Base-by-base conservation (phyloP, 2,888 invertebrate species). In the Harmothoe impar region DNA sequence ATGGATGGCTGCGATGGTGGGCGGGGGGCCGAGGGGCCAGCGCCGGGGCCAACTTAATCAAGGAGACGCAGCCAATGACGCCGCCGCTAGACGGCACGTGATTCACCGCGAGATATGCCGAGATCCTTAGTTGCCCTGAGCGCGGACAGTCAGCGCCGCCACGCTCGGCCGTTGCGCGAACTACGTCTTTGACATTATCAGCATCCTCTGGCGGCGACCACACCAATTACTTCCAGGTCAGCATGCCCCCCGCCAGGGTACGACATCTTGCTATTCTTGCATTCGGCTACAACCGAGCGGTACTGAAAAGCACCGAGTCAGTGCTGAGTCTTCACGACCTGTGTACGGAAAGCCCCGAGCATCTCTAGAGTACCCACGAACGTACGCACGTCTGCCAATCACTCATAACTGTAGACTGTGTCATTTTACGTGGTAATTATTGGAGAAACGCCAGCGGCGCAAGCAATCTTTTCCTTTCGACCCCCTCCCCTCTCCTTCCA, bases 211-310 rank as follows among this genome's bases (percentile, higher is more conserved):
- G 23, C 62, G n/a, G 62, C 3, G 43, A 10, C 43, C 43, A 7
- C 43, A 43, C 72, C 72, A 72, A 72, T 72, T 72, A 72, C 72
- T 72, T 72, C 72, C 72, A 25, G 72, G 72, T 72, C 72, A 29
- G 29, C 25, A 15, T 25, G 72, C 15, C 25, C 62, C 15, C 25
- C 62, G 23, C 20, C n/a, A 25, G 29, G 25, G 72, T 5, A n/a
- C 17, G 72, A 62, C 72, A 72, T 43, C 10, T 3, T 43, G 43
- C 72, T 72, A 7, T 15, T 72, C 20, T 72, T 25, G 72, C 72
- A 68, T n/a, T 68, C 68, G 31, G 17, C 72, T 10, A 43, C 43
- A 29, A 25, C 29, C 29, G 72, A 23, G 29, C 43, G 43, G 43
- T 7, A 43, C 43, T 10, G 5, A 3, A 3, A 10, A 43, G 43